These are phyloP conservation scores for pig (Sus scrofa) DNA, from an alignment of 2,113 vertebrate genomes.

Conservation along the genomic window T2T-Sscrofa CM000813.6:28141001-28141500, in stretches of 20 bases:
- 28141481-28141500: too few relatives aligned
- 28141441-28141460: too few relatives aligned
- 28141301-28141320: background rate
- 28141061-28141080: background rate
- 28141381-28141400: constrained; percentile 46
- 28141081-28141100: constrained; percentile 22
- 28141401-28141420: background rate
- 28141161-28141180: background rate
- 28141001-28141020: background rate
- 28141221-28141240: background rate
- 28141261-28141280: background rate
- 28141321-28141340: background rate
- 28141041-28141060: background rate
- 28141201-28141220: background rate
- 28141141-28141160: background rate
- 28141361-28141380: constrained; percentile 50
- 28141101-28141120: background rate
- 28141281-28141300: background rate
- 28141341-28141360: constrained; percentile 17
- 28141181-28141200: background rate
- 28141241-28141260: background rate
- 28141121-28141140: background rate
- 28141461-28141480: too few relatives aligned
- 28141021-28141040: background rate
- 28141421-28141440: too few relatives aligned